Evolutionary conservation across 2,113 vertebrate species (phyloP), one percentile per base, ranked within the genome.

Genomic region (Pithys albifrons): DNA sequence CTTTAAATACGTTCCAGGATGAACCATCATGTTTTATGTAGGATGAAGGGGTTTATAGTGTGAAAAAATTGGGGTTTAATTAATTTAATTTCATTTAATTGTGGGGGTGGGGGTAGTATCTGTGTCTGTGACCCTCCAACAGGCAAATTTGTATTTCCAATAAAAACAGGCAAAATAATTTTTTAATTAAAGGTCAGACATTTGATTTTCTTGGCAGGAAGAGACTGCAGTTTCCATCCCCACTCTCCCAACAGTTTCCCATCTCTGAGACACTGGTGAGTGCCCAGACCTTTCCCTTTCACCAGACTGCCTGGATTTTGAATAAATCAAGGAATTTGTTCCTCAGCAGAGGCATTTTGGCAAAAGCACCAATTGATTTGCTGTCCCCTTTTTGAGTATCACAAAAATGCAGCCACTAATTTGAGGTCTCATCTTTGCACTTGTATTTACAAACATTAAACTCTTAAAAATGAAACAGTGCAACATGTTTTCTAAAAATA

Each of bases 381-480:
- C 61, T 48, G 28, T 29, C 28, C 31, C 4, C 29, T 79, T 31
- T 33, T 10, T 5, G 54, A 35, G 31, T 0, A 8, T 2, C 45
- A 20, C 5, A 5, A 41, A 90, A 75, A 67, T 8, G 5, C 0
- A 43, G 20, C 35, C 46, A 5, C 13, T 3, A 4, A 33, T 14
- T 55, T 10, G 31, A 4, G 18, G 46, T 39, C 62, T 52, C 39
- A 9, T 6, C 77, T 55, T 13, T 46, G 71, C 67, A 28, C 3
- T 25, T 4, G 9, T 4, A 11, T 43, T 65, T 18, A 29, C 39
- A 46, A 43, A 35, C 29, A 25, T 19, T 2, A 5, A 46, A 14
- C 4, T 39, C 6, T 6, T 10, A 1, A 29, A 62, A 46, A 51
- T 2, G 14, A 14, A 8, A n/a, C 45, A 20, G 4, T 1, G 2